Conservation (phyloP, 2,113 vertebrate species). For the Trogon melanurus region DNA sequence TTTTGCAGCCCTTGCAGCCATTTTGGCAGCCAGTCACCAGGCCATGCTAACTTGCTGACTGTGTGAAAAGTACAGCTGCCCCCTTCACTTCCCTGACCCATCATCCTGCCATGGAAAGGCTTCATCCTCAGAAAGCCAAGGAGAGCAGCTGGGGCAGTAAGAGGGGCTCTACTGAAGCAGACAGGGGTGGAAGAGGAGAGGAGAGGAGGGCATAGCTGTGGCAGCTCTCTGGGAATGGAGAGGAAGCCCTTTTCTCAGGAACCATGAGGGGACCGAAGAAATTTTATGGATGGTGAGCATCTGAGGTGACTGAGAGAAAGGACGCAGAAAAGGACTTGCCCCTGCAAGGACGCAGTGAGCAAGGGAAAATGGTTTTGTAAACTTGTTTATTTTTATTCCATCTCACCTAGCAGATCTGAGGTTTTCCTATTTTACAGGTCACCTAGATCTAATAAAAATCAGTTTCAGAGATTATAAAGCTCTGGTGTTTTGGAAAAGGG, state of each 20-base stretch:
- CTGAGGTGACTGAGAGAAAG: not conserved
- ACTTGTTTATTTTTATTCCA: constrained; percentile 7
- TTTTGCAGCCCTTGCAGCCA: not conserved
- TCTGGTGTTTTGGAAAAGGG: not conserved
- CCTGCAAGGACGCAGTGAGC: not conserved
- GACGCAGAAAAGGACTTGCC: rapidly evolving
- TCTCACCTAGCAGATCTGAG: constrained; percentile 29
- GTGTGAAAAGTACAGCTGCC: not conserved
- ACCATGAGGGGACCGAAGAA: rapidly evolving
- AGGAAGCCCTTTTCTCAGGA: not conserved
- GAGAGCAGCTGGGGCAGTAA: rapidly evolving
- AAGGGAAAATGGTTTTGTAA: not conserved
- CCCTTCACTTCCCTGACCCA: rapidly evolving
- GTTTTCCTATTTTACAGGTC: constrained; percentile 28
- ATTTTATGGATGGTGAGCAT: rapidly evolving
- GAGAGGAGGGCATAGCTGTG: rapidly evolving
- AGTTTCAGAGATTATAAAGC: constrained; percentile 13
- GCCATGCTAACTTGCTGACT: rapidly evolving
- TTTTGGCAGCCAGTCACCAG: not conserved
- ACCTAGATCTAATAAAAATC: constrained; percentile 34
- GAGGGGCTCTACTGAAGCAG: not conserved
- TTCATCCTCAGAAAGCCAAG: rapidly evolving
- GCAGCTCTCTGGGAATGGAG: not conserved
- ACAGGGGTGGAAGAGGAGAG: rapidly evolving
- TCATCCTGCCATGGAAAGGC: rapidly evolving